Conservation (phyloP, 2,888 invertebrate species). For the Toxonevra muliebris region DNA sequence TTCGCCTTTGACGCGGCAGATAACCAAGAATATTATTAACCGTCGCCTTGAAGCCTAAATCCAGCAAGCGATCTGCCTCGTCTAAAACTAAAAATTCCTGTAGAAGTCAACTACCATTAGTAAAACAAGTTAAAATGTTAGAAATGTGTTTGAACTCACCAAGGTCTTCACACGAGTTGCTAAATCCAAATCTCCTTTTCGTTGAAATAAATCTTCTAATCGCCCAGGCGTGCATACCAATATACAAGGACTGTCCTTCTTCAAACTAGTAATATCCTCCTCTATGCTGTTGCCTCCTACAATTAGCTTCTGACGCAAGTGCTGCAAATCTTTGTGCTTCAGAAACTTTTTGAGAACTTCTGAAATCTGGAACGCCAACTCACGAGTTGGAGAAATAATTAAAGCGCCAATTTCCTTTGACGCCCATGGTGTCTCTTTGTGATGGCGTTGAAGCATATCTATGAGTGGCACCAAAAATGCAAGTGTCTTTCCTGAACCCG, state of each 20-base stretch:
- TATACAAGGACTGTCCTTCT: constrained; percentile 80
- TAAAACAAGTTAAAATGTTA: neutral
- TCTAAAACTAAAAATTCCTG: constrained; percentile 93
- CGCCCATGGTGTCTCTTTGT: constrained; percentile 72
- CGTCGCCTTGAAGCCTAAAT: constrained; percentile 88
- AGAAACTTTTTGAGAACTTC: constrained; percentile 71
- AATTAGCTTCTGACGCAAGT: constrained; percentile 70
- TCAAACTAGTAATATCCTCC: constrained; percentile 76
- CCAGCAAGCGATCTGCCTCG: constrained; percentile 94
- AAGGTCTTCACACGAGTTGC: constrained; percentile 79
- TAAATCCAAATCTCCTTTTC: constrained; percentile 76
- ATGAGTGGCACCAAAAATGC: constrained; percentile 94
- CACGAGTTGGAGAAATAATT: constrained; percentile 94
- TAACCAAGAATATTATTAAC: constrained; percentile 89
- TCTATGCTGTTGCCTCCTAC: constrained; percentile 86
- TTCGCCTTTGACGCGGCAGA: constrained; percentile 91
- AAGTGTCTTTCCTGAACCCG: constrained; percentile 97
- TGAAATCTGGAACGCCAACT: constrained; percentile 90
- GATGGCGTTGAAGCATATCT: constrained; percentile 78
- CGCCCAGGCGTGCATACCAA: constrained; percentile 95
- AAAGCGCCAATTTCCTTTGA: constrained; percentile 85
- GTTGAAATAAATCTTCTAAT: constrained; percentile 83
- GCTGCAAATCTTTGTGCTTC: constrained; percentile 66
- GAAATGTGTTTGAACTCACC: constrained; percentile 66
- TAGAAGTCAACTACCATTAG: neutral